A percentile compares a stretch with the other conserved stretches of the same genome.
Evolutionary conservation across 2,797 vertebrate species (phyloP).

Genomic region (Pelodytes ibericus): DNA sequence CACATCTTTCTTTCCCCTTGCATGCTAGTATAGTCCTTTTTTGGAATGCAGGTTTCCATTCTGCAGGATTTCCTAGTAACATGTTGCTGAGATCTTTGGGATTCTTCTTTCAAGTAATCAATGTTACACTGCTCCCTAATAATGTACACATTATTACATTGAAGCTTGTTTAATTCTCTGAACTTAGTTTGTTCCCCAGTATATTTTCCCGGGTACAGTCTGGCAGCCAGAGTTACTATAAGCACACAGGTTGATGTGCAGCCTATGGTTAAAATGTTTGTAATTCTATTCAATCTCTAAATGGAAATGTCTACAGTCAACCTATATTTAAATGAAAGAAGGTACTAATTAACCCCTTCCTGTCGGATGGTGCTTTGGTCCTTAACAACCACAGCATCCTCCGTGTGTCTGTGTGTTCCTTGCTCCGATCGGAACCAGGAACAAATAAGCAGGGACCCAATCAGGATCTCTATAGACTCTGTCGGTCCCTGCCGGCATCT

Average conservation of each 20-base stretch:
- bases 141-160: conserved; percentile 58
- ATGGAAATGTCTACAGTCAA: no score
- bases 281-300: background rate
- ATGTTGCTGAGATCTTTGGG: conserved; percentile 5
- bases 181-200: conserved; percentile 36
- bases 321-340: no score
- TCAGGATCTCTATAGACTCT: no score
- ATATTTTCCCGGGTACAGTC: conserved; percentile 12
- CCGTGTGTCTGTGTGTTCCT: no score
- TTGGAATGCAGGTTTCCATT: background rate
- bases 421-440: no score
- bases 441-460: no score
- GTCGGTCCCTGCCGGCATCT: no score
- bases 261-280: conserved; percentile 31
- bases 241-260: conserved; percentile 56
- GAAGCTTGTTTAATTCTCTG: conserved; percentile 63
- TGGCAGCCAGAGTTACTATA: conserved; percentile 60
- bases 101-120: background rate
- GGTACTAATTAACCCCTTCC: no score
- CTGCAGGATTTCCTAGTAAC: background rate
- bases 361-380: no score
- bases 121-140: conserved; percentile 57
- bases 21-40: background rate
- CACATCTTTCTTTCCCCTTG: background rate
- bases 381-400: no score